Evolutionary conservation across 2,888 invertebrate species (phyloP).

Genomic region (Acanthococcus lagerstroemiae): DNA sequence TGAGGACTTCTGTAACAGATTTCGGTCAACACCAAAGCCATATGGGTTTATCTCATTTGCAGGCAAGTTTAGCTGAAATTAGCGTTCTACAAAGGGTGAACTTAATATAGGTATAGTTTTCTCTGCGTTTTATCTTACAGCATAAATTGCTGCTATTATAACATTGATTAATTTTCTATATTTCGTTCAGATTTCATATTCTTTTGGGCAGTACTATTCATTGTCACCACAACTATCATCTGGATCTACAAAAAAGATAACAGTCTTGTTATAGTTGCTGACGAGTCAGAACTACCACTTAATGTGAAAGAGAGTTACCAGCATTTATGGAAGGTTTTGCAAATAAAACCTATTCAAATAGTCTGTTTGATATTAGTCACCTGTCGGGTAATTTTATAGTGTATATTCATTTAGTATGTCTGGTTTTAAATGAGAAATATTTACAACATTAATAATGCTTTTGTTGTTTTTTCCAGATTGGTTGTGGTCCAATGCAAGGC

Average conservation of each 20-base stretch:
- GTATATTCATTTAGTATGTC: too few species aligned
- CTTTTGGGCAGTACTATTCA: neutral
- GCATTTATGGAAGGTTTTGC: neutral
- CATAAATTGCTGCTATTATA: neutral
- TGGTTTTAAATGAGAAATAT: too few species aligned
- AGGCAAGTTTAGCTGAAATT: neutral
- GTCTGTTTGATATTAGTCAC: neutral
- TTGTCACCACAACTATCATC: neutral
- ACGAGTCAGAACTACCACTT: neutral
- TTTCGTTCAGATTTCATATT: neutral
- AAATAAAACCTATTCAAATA: neutral
- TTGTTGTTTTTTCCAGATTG: neutral
- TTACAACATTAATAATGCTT: too few species aligned
- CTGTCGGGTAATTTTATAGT: neutral
- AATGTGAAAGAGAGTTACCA: neutral
- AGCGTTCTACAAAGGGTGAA: neutral
- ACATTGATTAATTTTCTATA: too few species aligned
- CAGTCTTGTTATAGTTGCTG: neutral
- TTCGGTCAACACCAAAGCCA: neutral
- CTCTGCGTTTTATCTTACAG: neutral
- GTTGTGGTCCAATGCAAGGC: neutral
- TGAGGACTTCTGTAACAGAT: constrained; percentile 41
- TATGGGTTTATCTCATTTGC: neutral
- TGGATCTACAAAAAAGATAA: neutral
- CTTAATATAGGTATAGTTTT: neutral